Evolutionary conservation across 1,140 invertebrate species (phyloP).

Genomic region (Leptopilina boulardi): DNA sequence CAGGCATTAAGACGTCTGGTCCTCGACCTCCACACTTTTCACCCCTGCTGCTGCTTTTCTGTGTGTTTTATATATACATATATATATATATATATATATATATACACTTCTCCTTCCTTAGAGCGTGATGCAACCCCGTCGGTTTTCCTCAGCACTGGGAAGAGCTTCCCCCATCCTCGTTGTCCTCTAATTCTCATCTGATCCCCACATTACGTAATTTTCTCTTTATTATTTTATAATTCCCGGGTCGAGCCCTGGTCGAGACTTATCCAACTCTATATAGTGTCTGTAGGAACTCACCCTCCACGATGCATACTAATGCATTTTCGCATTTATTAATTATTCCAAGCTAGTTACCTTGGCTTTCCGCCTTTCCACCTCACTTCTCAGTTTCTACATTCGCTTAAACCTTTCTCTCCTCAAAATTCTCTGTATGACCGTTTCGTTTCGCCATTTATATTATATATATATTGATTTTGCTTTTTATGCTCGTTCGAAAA

Average conservation of each 20-base stretch:
- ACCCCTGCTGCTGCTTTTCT: constrained; percentile 32
- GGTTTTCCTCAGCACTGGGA: constrained; percentile 27
- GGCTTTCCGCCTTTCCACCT: constrained; percentile 52
- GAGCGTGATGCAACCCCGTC: constrained; percentile 39
- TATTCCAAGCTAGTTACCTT: constrained; percentile 63
- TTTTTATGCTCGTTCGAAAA: background rate
- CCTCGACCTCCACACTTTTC: constrained; percentile 59
- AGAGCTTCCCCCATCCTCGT: constrained; percentile 44
- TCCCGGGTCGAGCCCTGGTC: constrained; percentile 46
- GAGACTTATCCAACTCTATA: constrained; percentile 49
- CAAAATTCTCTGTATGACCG: constrained; percentile 10
- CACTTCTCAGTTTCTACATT: constrained; percentile 31
- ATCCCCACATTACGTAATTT: constrained; percentile 69
- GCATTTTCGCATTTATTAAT: constrained; percentile 68
- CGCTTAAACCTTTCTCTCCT: constrained; percentile 15
- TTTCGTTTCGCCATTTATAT: background rate
- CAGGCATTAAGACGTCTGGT: constrained; percentile 69
- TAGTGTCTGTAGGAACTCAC: constrained; percentile 57
- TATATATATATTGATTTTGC: background rate
- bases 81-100: too few relatives aligned
- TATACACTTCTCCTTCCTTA: background rate
- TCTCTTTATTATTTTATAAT: constrained; percentile 71
- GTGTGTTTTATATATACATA: too few relatives aligned
- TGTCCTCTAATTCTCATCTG: constrained; percentile 68
- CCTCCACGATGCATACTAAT: constrained; percentile 63